Evolutionary conservation across 2,113 vertebrate genomes (phyloP).

Genomic region (Dromas ardeola): DNA sequence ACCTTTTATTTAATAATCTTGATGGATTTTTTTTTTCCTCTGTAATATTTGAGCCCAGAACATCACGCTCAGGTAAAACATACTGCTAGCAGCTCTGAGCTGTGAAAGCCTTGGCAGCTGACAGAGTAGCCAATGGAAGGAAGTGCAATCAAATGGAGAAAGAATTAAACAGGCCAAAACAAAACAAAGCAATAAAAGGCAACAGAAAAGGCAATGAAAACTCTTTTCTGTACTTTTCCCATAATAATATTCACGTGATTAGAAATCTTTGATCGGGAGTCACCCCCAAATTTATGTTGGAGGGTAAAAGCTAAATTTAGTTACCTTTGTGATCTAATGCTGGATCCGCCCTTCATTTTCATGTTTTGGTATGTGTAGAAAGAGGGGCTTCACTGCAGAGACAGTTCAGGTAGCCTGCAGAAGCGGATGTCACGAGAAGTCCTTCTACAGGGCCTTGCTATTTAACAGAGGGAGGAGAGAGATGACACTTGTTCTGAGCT

Average conservation of each 20-base stretch:
- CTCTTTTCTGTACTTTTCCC: neutral
- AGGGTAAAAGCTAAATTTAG: neutral
- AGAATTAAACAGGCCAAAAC: neutral
- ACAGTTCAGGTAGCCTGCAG: neutral
- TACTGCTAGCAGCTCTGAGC: neutral
- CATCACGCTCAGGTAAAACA: neutral
- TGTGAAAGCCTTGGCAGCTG: neutral
- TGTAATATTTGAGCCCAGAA: neutral
- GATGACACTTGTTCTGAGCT: neutral
- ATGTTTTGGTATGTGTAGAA: neutral
- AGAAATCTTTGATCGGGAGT: neutral
- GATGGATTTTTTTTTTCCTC: neutral
- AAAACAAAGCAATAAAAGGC: neutral
- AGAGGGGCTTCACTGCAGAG: neutral
- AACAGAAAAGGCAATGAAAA: neutral
- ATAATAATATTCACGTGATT: neutral
- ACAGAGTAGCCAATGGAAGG: neutral
- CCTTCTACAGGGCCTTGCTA: fast-evolving
- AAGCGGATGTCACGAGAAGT: neutral
- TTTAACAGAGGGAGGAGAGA: neutral
- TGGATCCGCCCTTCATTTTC: neutral
- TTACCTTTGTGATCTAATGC: neutral
- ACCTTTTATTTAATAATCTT: neutral
- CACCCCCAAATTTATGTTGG: neutral
- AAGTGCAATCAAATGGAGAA: neutral